Evolutionary conservation across 1,140 invertebrate genomes (phyloP), one percentile per base, ranked within the genome.

Genomic region (Drosophila truncata): DNA sequence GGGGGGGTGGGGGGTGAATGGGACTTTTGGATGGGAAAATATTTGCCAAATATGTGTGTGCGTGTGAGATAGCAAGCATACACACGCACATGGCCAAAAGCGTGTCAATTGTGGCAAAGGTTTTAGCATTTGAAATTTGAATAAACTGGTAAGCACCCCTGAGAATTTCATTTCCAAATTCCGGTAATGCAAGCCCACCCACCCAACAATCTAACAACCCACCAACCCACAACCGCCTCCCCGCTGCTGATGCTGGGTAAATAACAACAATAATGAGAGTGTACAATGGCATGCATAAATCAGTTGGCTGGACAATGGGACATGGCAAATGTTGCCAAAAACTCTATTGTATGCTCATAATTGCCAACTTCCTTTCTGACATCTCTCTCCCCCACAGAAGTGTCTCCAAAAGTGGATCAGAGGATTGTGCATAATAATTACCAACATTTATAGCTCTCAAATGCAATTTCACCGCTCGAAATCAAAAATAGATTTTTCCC

Each of bases 101-200:
- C 63, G 49, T 77, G 73, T 77, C 74, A 78, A 69, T 57, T 77
- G 73, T 61, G 73, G 55, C 66, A 62, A 79, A 79, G 66, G 76
- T 72, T 78, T 63, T 66, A 46, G 49, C 35, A 66, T 62, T 74
- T 47, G 27, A 76, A 78, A 61, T 78, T 78, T 79, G 52, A 72
- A 42, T 70, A 50, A 71, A 39, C 77, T 49, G 58, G 50, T 29
- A 79, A 60, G 55, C 49, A 69, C 74, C 55, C 20, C 62, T 20
- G 63, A 60, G 55, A 78, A 78, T 61, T 78, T 60, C 25, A 69
- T 70, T 69, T 61, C 14, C 27, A 77, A 77, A 69, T 78, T 76
- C 73, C 73, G 44, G 66, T 50, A 72, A 50, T 50, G 27, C 54
- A 33, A 23, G 9, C 20, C 18, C 18, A 5, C 33, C 25, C 23